Conservation (phyloP, 2,888 invertebrate species). For the Brassicogethes aeneus region DNA sequence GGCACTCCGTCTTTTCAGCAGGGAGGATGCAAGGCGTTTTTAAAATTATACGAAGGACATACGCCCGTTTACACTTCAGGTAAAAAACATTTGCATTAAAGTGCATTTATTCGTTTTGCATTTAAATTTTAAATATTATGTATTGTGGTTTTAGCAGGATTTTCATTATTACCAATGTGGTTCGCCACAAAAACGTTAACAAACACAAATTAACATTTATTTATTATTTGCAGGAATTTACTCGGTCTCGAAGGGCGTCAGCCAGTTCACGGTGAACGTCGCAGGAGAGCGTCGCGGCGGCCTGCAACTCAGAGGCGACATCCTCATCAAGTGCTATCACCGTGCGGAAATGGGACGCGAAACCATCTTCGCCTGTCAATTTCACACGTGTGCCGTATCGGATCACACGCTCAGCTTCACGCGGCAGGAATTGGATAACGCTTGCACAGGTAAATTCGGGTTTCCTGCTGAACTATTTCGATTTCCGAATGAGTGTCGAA, state of each 20-base stretch:
- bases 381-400: slow-evolving; percentile 89
- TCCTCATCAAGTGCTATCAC: slow-evolving; percentile 85
- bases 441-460: slow-evolving; percentile 66
- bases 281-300: slow-evolving; percentile 56
- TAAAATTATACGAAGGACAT: slow-evolving; percentile 86
- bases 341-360: slow-evolving; percentile 49
- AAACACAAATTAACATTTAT: no score
- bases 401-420: slow-evolving; percentile 78
- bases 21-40: slow-evolving; percentile 63
- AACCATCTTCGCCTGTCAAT: slow-evolving; percentile 81
- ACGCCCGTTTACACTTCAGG: slow-evolving; percentile 83
- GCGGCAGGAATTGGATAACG: slow-evolving; percentile 79
- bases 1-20: slow-evolving; percentile 66
- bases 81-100: slow-evolving; percentile 31
- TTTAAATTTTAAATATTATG: no score
- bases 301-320: slow-evolving; percentile 77
- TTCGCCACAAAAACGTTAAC: no score
- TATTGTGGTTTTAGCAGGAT: no score
- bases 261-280: slow-evolving; percentile 61
- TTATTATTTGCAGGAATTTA: slow-evolving; percentile 59
- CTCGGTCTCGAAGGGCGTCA: slow-evolving; percentile 54
- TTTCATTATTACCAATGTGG: no score
- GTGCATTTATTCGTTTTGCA: no score
- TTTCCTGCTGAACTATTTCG: slow-evolving; percentile 7
- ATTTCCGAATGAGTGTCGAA: no score